phyloP scores from a whole-genome alignment of 2,888 invertebrate genomes.

The Caenorhabditis sulstoni region DNA sequence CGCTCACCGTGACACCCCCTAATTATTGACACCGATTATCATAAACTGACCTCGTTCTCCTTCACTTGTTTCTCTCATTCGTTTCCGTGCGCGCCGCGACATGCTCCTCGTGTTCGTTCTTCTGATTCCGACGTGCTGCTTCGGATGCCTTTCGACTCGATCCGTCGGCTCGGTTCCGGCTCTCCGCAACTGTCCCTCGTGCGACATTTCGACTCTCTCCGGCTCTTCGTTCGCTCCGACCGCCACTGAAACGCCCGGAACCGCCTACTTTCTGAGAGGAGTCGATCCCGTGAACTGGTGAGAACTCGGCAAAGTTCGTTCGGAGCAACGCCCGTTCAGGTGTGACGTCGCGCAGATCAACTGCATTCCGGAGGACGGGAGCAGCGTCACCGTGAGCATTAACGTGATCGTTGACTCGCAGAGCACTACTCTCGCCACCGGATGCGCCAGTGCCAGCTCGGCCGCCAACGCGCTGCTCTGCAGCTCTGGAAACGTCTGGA shows the following conservation, averaged over 20 bases:
- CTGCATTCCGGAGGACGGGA: constrained; percentile 53
- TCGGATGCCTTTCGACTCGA: constrained; percentile 29
- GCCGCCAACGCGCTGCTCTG: constrained; percentile 44
- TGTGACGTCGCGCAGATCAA: constrained; percentile 59
- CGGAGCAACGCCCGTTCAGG: constrained; percentile 6
- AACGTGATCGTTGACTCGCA: constrained; percentile 40
- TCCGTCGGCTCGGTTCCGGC: constrained; percentile 9
- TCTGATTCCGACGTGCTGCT: not conserved
- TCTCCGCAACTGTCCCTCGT: constrained; percentile 49
- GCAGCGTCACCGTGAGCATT: constrained; percentile 22
- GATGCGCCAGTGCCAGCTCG: constrained; percentile 37
- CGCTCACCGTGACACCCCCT: not conserved
- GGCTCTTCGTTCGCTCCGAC: constrained; percentile 54
- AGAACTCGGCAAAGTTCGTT: not conserved
- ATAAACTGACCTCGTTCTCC: constrained; percentile 14
- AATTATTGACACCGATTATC: constrained; percentile 18
- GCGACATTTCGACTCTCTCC: constrained; percentile 47
- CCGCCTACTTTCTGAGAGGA: constrained; percentile 54
- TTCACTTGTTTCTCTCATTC: not conserved
- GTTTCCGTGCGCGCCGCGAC: not conserved
- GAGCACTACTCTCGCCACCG: constrained; percentile 29
- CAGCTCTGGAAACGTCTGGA: constrained; percentile 55
- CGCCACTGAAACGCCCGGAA: constrained; percentile 29
- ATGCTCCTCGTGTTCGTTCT: constrained; percentile 6
- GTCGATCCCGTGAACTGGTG: constrained; percentile 58